Evolutionary conservation across 2,113 vertebrate species (phyloP), one percentile per base, ranked within the genome.

Genomic region (Scatophagus argus): DNA sequence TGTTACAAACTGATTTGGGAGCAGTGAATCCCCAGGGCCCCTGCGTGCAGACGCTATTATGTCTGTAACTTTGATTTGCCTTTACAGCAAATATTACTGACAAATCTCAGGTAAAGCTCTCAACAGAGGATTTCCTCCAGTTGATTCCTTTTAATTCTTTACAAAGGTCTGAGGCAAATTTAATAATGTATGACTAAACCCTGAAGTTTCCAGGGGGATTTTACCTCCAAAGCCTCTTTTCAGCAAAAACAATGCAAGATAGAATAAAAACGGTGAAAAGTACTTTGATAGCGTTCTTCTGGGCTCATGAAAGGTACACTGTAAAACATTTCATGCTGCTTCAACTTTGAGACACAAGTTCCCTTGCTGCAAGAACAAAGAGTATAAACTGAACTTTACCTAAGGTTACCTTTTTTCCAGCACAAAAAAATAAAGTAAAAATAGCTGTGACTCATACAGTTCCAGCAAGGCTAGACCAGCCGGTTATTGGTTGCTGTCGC

Each of bases 41-140:
- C 25, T 25, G 55, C 25, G 46, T 38, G 69, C 59, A 79, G 44
- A 69, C 36, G 8, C 46, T 65, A 39, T 84, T 77, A 80, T 72
- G 23, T 44, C 65, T 76, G 34, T 27, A 75, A 61, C 86, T 90
- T 89, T 89, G 88, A 90, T 91, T 87, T 84, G 59, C 82, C 58
- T 89, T 80, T 86, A 74, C 58, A 74, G 61, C 59, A 81, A 79
- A 89, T 84, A 88, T 90, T 87, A 88, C 75, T 80, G 63, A 44
- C 84, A 85, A 69, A 85, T 80, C 82, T 81, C 32, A 71, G 19
- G 63, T 81, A 74, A 74, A 68, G 31, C 56, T 56, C 78, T 60
- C 76, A n/a, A 47, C 71, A 79, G 75, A 81, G 56, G 46, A 78
- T 82, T 81, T 54, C 44, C 77, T 83, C 51, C 12, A 31, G 44